Conservation (phyloP, 2,888 invertebrate species). For the Cephus rjabovi region DNA sequence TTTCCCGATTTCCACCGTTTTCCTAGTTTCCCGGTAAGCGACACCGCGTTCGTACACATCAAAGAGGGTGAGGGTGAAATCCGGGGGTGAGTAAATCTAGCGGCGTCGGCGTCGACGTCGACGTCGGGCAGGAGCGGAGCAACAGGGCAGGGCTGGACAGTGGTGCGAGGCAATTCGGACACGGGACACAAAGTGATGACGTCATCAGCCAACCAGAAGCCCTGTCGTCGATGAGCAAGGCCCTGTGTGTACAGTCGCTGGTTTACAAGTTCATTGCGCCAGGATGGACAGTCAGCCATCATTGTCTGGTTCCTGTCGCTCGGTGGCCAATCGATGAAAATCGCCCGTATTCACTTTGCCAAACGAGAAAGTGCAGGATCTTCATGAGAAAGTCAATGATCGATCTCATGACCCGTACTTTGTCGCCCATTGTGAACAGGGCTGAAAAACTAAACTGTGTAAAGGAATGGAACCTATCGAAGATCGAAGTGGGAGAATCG, state of each 20-base stretch:
- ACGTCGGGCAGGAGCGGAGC: background rate
- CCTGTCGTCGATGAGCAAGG: conserved; percentile 46
- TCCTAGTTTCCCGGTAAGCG: conserved; percentile 4
- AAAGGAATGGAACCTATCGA: too few species aligned
- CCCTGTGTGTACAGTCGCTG: conserved; percentile 51
- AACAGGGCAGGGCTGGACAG: conserved; percentile 41
- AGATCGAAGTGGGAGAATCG: too few species aligned
- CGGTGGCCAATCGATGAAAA: too few species aligned
- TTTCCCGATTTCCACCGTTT: conserved; percentile 27
- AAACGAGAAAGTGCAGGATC: too few species aligned
- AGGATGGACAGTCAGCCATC: too few species aligned
- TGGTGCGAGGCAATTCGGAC: conserved; percentile 62
- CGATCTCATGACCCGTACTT: too few species aligned
- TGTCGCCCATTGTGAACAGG: too few species aligned
- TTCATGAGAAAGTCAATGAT: too few species aligned
- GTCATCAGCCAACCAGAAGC: conserved; percentile 53
- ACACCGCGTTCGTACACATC: conserved; percentile 42
- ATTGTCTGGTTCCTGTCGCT: too few species aligned
- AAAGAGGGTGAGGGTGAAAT: conserved; percentile 47
- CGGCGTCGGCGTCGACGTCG: conserved; percentile 17
- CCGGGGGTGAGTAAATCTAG: conserved; percentile 23
- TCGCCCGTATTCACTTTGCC: too few species aligned
- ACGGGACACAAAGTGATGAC: conserved; percentile 60
- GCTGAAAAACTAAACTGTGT: too few species aligned
- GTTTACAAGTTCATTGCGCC: conserved; percentile 60